Evolutionary conservation across 2,797 vertebrate genomes (phyloP).

Genomic region (Argya squamiceps): DNA sequence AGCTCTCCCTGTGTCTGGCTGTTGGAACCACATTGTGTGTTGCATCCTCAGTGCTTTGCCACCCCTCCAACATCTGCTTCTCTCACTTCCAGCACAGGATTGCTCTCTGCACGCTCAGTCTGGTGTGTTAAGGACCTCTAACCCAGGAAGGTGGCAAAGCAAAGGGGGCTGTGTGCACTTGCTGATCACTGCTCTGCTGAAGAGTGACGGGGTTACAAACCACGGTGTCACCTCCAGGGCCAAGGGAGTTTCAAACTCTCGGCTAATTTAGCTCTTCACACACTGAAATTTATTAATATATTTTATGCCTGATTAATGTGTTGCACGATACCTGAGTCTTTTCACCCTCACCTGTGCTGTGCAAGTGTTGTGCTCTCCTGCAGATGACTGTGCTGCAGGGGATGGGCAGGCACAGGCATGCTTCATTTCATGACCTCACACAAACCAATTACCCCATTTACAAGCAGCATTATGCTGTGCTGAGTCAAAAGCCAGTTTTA

Average conservation of each 20-base stretch:
- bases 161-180: background rate
- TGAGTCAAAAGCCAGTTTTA: slow-evolving; percentile 64
- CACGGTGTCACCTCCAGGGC: background rate
- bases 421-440: slow-evolving; percentile 54
- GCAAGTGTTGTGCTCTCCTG: background rate
- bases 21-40: background rate
- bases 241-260: background rate
- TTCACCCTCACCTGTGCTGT: background rate
- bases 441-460: slow-evolving; percentile 52
- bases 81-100: background rate
- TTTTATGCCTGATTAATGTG: background rate
- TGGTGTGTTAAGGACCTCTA: background rate
- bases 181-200: background rate
- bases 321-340: background rate
- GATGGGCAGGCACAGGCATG: slow-evolving; percentile 11
- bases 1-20: background rate
- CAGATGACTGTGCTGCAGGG: slow-evolving; percentile 47
- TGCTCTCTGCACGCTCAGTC: background rate
- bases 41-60: background rate
- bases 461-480: slow-evolving; percentile 45
- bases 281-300: background rate
- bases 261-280: background rate
- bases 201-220: background rate
- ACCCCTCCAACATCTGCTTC: background rate
- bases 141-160: background rate